Conservation (phyloP, 2,888 invertebrate genomes). For the Patella pellucida region DNA sequence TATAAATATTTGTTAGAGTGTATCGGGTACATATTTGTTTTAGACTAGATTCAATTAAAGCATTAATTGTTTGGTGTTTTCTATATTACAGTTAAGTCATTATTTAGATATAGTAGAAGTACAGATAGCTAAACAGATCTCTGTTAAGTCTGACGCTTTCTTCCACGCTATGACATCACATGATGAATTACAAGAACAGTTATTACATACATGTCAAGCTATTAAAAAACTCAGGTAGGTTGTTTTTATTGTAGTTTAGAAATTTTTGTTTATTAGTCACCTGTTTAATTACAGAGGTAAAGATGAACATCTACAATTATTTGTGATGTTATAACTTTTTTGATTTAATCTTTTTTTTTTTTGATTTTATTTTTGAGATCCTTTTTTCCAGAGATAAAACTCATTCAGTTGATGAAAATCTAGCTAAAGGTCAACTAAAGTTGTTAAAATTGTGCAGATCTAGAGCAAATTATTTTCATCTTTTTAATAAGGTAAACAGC, state of each 20-base stretch:
- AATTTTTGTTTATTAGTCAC: too few species aligned
- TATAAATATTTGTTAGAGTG: neutral
- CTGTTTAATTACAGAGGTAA: too few species aligned
- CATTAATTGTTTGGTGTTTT: neutral
- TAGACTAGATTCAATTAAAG: neutral
- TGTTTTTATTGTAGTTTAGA: neutral
- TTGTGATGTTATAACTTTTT: too few species aligned
- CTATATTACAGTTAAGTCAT: conserved; percentile 80
- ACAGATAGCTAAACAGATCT: conserved; percentile 91
- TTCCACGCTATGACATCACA: conserved; percentile 99
- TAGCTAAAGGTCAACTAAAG: conserved; percentile 85
- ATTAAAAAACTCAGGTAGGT: conserved; percentile 65
- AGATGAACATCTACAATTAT: too few species aligned
- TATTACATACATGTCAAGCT: conserved; percentile 74
- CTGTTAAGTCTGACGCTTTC: conserved; percentile 95
- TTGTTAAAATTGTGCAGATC: conserved; percentile 75
- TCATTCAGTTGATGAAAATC: conserved; percentile 81
- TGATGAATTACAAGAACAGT: conserved; percentile 95
- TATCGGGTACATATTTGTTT: neutral
- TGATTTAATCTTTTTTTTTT: too few species aligned
- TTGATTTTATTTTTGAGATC: too few species aligned
- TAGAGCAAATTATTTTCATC: conserved; percentile 63
- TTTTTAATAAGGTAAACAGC: conserved; percentile 68
- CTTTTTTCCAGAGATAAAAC: conserved; percentile 77
- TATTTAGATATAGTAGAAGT: conserved; percentile 96